A percentile compares a stretch with the other conserved stretches of the same genome.
These are phyloP conservation scores for Dinomys branickii DNA, from an alignment of 2,113 vertebrate species.

Conservation along the genomic window DNA sequence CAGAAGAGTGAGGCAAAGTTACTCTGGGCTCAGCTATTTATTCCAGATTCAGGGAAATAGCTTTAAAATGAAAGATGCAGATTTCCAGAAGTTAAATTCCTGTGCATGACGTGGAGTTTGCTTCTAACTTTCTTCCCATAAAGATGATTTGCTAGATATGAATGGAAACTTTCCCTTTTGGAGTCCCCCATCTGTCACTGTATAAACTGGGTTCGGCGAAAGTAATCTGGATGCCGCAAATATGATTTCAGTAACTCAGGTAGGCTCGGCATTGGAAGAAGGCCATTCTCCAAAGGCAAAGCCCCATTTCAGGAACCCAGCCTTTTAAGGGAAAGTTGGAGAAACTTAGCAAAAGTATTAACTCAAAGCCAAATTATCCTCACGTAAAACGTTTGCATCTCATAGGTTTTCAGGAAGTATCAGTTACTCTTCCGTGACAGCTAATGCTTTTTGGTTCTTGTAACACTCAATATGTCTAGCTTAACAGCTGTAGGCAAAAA, in stretches of 20 bases:
- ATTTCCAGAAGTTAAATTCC: constrained; percentile 51
- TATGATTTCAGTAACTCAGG: constrained; percentile 53
- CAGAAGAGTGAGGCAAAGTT: neutral
- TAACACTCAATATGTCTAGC: neutral
- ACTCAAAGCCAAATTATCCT: constrained; percentile 10
- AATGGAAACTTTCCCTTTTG: constrained; percentile 65
- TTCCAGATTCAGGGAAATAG: neutral
- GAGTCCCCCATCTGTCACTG: constrained; percentile 62
- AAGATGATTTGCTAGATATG: constrained; percentile 61
- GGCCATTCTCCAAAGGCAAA: constrained; percentile 29
- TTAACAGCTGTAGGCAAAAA: neutral
- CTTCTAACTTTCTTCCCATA: constrained; percentile 35
- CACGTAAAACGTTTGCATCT: neutral
- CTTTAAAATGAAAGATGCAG: neutral
- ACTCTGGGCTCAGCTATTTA: neutral
- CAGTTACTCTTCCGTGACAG: neutral
- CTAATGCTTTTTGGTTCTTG: neutral
- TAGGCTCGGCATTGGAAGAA: neutral
- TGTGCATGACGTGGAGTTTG: constrained; percentile 8
- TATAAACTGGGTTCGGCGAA: constrained; percentile 65
- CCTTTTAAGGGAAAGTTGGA: neutral
- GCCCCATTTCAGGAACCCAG: neutral
- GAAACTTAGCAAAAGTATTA: constrained; percentile 17
- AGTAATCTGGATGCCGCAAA: constrained; percentile 53
- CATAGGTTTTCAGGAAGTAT: constrained; percentile 14